phyloP scores from a whole-genome alignment of 2,113 vertebrate species.

The Ursus arctos region DNA sequence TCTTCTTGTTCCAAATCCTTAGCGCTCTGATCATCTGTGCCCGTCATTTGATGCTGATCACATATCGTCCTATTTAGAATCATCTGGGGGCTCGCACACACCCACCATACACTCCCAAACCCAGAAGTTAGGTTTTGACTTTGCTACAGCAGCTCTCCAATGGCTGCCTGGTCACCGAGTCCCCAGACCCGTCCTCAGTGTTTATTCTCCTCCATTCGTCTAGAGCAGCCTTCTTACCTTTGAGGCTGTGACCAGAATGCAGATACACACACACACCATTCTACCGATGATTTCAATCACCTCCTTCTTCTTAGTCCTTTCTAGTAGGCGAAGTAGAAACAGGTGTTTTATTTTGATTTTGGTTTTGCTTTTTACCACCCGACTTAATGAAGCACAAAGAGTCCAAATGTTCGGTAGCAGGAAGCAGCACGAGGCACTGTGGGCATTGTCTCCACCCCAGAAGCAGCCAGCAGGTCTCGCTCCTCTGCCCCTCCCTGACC shows the following conservation, averaged over 20 bases:
- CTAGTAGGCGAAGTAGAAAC: neutral
- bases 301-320: neutral
- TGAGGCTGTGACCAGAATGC: neutral
- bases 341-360: neutral
- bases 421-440: accelerated
- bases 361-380: neutral
- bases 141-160: neutral
- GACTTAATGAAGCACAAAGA: neutral
- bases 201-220: neutral
- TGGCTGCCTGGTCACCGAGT: neutral
- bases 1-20: neutral
- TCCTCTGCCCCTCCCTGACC: neutral
- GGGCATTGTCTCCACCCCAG: accelerated
- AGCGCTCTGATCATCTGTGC: neutral
- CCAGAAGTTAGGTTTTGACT: neutral
- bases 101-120: neutral
- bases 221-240: neutral
- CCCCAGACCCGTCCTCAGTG: neutral
- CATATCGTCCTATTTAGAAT: neutral
- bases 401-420: neutral
- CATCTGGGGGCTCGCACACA: neutral
- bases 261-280: accelerated
- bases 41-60: neutral
- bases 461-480: too few relatives aligned
- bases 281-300: neutral